Percentiles rank a stretch among this genome's conserved stretches.
Evolutionary conservation across 2,113 vertebrate species (phyloP).

Genomic region (western clawed frog (Xenopus tropicalis)): UCB_Xtro_10.0 CM004443.2:151457501-151458000

Average conservation of each 20-base stretch:
- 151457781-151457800: conserved; percentile 25
- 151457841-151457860: conserved; percentile 23
- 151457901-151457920: neutral
- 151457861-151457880: conserved; percentile 32
- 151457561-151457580: too few relatives aligned
- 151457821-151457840: conserved; percentile 39
- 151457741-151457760: conserved; percentile 12
- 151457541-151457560: too few relatives aligned
- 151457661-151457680: too few relatives aligned
- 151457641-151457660: too few relatives aligned
- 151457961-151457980: neutral
- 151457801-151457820: conserved; percentile 16
- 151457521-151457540: too few relatives aligned
- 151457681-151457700: too few relatives aligned
- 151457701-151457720: neutral
- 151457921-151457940: neutral
- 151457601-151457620: too few relatives aligned
- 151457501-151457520: too few relatives aligned
- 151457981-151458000: neutral
- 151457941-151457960: neutral
- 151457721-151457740: conserved; percentile 27
- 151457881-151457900: conserved; percentile 28
- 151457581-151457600: too few relatives aligned
- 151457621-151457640: too few relatives aligned
- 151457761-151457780: conserved; percentile 11